A percentile compares a stretch with the other conserved stretches of the same genome.
phyloP scores from a whole-genome alignment of 2,888 invertebrate species.

The Tromatobia lineatoria region DNA sequence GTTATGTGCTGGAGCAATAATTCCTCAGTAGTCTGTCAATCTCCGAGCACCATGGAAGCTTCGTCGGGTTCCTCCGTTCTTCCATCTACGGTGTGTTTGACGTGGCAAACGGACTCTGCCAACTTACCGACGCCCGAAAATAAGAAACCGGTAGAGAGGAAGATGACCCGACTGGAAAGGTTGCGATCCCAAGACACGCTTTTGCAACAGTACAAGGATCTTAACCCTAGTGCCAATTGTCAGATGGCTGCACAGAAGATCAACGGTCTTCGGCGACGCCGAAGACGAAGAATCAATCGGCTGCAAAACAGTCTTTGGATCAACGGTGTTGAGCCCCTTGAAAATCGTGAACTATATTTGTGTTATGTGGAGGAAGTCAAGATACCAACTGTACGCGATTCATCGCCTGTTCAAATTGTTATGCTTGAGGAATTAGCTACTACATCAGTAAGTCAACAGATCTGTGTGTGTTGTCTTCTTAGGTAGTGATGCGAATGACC shows the following conservation, averaged over 20 bases:
- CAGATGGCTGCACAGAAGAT: constrained; percentile 20
- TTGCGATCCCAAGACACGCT: constrained; percentile 41
- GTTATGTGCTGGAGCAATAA: constrained; percentile 57
- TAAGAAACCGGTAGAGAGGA: background rate
- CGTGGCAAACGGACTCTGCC: background rate
- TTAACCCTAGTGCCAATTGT: constrained; percentile 31
- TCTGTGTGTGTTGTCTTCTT: too few species aligned
- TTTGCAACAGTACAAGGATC: constrained; percentile 23
- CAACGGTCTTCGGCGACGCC: constrained; percentile 24
- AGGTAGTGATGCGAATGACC: too few species aligned
- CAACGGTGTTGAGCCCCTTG: background rate
- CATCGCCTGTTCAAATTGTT: constrained; percentile 41
- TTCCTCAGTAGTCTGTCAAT: constrained; percentile 61
- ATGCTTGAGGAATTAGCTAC: constrained; percentile 54
- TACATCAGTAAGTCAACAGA: constrained; percentile 42
- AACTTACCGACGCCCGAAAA: background rate
- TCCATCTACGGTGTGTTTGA: background rate
- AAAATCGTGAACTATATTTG: constrained; percentile 36
- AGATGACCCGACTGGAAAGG: constrained; percentile 34
- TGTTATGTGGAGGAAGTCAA: constrained; percentile 56
- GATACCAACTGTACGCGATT: constrained; percentile 20
- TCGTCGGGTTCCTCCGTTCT: constrained; percentile 16
- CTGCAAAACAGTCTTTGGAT: constrained; percentile 11
- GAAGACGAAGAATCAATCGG: constrained; percentile 39
- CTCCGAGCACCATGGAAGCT: constrained; percentile 56